Percentiles rank a stretch among this genome's conserved stretches.
These are phyloP conservation scores for Philopedon plagiatum DNA, from an alignment of 2,888 invertebrate species.

Conservation along the genomic window DNA sequence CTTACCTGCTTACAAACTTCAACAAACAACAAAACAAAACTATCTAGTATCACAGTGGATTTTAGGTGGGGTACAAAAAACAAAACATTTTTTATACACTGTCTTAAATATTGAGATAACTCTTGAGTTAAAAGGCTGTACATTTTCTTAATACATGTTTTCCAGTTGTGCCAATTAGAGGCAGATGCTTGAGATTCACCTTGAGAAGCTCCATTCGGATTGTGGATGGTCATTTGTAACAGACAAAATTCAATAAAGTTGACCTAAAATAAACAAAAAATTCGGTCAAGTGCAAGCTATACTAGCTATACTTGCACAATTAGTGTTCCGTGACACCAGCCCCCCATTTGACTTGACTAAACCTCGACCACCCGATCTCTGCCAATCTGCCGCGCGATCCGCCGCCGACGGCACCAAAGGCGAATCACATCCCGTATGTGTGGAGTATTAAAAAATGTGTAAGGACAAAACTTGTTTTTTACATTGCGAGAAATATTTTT, in stretches of 20 bases:
- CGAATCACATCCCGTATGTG: no score
- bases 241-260: conserved; percentile 70
- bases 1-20: conserved; percentile 67
- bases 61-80: conserved; percentile 55
- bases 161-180: conserved; percentile 68
- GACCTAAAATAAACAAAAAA: conserved; percentile 57
- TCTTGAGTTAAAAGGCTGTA: conserved; percentile 63
- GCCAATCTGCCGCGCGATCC: no score
- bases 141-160: conserved; percentile 64
- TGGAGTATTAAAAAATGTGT: no score
- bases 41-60: conserved; percentile 52
- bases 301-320: no score
- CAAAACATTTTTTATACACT: conserved; percentile 53
- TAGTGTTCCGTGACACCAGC: no score
- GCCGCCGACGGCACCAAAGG: no score
- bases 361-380: no score
- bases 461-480: no score
- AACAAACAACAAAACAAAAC: conserved; percentile 61
- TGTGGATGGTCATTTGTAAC: conserved; percentile 71
- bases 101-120: conserved; percentile 52
- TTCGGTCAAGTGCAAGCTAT: no score
- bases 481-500: no score
- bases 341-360: no score
- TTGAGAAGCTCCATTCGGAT: conserved; percentile 68
- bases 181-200: conserved; percentile 65